Base-by-base conservation (phyloP, 2,888 invertebrate species). In the Lasioglossum morio region DNA sequence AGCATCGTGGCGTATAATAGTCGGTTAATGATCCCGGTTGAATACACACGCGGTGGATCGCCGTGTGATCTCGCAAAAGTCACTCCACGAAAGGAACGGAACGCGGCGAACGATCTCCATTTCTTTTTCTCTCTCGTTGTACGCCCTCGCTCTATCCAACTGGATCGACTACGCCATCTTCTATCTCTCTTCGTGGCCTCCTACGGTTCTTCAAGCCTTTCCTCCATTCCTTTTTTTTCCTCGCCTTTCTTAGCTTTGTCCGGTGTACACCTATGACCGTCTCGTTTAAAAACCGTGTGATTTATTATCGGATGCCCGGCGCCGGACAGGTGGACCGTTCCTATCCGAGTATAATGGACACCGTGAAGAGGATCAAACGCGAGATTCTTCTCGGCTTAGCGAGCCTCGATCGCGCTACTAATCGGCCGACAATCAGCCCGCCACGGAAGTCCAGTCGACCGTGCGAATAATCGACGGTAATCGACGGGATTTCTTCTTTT, bases 301-400 rank as follows among this genome's bases (percentile, higher is more conserved):
- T 92, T 92, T 92, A 92, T 92, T 88, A 89, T 92, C 78, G 87
- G 81, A 74, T 88, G 83, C 86, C 87, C 74, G 83, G 89, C 92
- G 90, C 85, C 88, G 82, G 92, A 92, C 92, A 92, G 92, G 92
- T 92, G 92, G 88, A 92, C 90, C 87, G 87, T 91, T 89, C 84
- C 87, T 82, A 82, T 85, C 69, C 69, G n/a, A 37, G 78, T 53
- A 77, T 89, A 89, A 90, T 88, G 89, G 86, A 88, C 76, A 84
- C 74, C 79, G 69, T 66, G 80, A 73, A 43, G 81, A 81, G 88
- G 77, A 87, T 90, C 86, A 69, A 86, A 82, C 85, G 84, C 78
- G 80, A 81, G 86, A 84, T 82, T 86, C 81, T 77, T 77, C 81
- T 75, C 77, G 81, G 73, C 82, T 90, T 91, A 86, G 78, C 77